Base-by-base conservation (phyloP, 2,888 invertebrate species). In the Patella ulyssiponensis region DNA sequence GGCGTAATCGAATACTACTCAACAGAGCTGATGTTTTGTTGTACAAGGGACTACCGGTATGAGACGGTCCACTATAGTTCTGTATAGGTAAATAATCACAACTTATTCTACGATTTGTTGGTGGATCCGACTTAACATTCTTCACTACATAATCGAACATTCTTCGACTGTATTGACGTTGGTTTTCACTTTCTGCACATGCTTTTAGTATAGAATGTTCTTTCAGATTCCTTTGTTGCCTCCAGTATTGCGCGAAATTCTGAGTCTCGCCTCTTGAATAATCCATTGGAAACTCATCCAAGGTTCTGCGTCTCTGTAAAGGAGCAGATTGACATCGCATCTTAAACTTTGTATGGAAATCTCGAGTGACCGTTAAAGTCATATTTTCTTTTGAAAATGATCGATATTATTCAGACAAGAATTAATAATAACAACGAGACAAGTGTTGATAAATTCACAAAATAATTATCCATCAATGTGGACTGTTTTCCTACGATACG, bases 201-300 rank as follows among this genome's bases (percentile, higher is more conserved):
- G 78, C 79, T 17, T 77, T 77, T 11, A 72, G 74, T 27, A 85
- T 77, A 53, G 76, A 78, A 4, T 79, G 76, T 15, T 80, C 80
- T 11, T 74, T 74, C 23, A 78, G 56, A 71, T 76, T 73, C 70
- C 79, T 81, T 33, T 82, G 74, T 12, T 76, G 71, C 15, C 83
- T 77, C 5, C 80, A 81, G 9, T 82, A 75, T 74, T 80, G 77
- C 15, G 85, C 80, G n/a, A 81, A 82, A 44, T 79, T 80, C 33
- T 81, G 75, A 2, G 81, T 82, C 58, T 87, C 85, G 27, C 78
- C 79, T 27, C 82, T 73, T 17, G 76, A 79, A 75, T 82, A 76
- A 11, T 83, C 83, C 87, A 87, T 86, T 1, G 86, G 87, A 73
- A 80, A 86, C 76, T 85, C 84, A 75, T 84, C 84, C 69, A 85